Evolutionary conservation across 2,113 vertebrate species (phyloP), one percentile per base, ranked within the genome.

Genomic region (Siphamia tubifer): DNA sequence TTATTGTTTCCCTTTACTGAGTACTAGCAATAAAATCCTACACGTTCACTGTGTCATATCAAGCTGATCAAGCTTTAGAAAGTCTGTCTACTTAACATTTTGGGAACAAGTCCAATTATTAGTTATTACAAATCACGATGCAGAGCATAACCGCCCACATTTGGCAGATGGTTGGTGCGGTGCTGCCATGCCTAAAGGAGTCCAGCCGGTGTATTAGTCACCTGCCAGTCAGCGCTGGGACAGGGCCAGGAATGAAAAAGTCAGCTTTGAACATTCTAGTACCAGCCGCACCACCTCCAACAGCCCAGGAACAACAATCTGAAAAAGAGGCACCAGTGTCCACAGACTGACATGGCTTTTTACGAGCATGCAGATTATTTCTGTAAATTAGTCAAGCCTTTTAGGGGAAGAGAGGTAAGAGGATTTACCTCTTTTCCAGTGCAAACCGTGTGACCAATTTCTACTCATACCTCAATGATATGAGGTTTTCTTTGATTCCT

Each of bases 121-220:
- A n/a, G 64, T 58, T 57, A 52, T 60, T 48, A 51, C 2, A 0
- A 66, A 70, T 72, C 77, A 74, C 31, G 60, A 66, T 52, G 70
- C 63, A 61, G 49, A 78, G 51, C 72, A 45, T 44, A 49, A 40
- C 62, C 71, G 42, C 63, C 80, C 78, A 83, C 74, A 51, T 52
- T 77, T 77, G 68, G 79, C 81, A 79, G 71, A 83, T 77, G 71
- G 47, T 45, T 49, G 54, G 19, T 56, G 64, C 12, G n/a, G 48
- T 28, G n/a, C 25, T 86, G 75, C 83, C 85, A 85, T 61, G 63
- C 34, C 57, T 56, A 15, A 77, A 69, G 68, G 48, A 12, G 30
- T 74, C 67, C 81, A 85, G 70, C 67, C 58, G 62, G 73, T 71
- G 74, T 69, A 71, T 87, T 85, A 84, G 82, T 88, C 83, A 87